Base-by-base conservation (phyloP, 2,113 vertebrate genomes). In the Chinchilla lanigera region DNA sequence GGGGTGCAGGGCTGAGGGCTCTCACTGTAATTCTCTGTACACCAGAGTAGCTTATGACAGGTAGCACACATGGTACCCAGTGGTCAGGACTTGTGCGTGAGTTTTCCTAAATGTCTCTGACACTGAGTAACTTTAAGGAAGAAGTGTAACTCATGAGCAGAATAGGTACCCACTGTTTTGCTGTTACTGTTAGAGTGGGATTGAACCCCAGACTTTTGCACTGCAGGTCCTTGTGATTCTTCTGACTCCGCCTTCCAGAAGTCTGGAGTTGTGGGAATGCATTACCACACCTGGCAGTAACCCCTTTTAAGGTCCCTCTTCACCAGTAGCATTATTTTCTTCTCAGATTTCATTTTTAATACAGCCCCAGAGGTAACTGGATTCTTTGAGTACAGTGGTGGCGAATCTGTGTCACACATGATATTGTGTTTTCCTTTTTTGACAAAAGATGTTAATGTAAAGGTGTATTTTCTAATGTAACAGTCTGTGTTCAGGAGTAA, bases 251-350 rank as follows among this genome's bases (percentile, higher is more conserved):
- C 2, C 61, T 69, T 17, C 17, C 35, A 38, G 35, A 69, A 17
- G n/a, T 16, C 67, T n/a, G 67, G 19, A 69, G 20, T 69, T 17
- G 0, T 69, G 38, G 17, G 67, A 69, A 38, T 38, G 67, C 67
- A 38, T 38, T 69, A 69, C 30, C 67, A 69, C 9, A 7, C 35
- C 35, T 69, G 35, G 35, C 17, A 69, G 67, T n/a, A 7, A 8
- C 35, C 17, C 92, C 58, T 60, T 60, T 60, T 60, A 24, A 24
- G 58, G 58, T 60, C 58, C 22, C 6, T 60, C 58, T 60, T 69
- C 77, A 95, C 83, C 54, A 96, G 80, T 71, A 86, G 71, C 3
- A 56, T 96, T 69, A 50, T 81, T 93, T 93, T 94, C 16, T 88
- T 93, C 61, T 89, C 20, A 38, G 35, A 78, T 94, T 92, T 28